Percentiles rank a stretch among this genome's conserved stretches.
Evolutionary conservation across 2,113 vertebrate genomes (phyloP).

Genomic region (Rattus rattus): DNA sequence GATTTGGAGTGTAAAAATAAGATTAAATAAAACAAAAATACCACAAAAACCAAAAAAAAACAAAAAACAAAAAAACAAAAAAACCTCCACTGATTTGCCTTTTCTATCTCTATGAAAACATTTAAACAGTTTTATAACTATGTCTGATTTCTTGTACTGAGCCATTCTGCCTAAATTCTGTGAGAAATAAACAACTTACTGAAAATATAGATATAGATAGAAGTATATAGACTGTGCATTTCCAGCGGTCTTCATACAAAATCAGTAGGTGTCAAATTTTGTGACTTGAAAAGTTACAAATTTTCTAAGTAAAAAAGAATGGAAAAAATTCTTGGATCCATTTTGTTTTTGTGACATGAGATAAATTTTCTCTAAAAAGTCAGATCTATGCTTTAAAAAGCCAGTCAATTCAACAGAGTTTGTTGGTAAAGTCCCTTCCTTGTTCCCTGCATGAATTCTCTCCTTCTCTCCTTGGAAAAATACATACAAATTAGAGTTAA

Average conservation of each 20-base stretch:
- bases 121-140: constrained; percentile 33
- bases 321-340: too few relatives aligned
- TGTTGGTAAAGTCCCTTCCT: too few relatives aligned
- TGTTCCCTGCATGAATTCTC: too few relatives aligned
- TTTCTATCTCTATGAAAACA: constrained; percentile 55
- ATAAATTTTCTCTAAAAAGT: too few relatives aligned
- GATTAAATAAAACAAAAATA: too few relatives aligned
- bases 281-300: constrained; percentile 56
- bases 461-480: too few relatives aligned
- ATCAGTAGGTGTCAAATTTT: constrained; percentile 13
- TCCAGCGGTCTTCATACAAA: constrained; percentile 48
- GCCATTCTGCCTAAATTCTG: constrained; percentile 27
- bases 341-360: too few relatives aligned
- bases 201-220: neutral
- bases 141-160: constrained; percentile 62
- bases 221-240: constrained; percentile 21
- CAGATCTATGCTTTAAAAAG: too few relatives aligned
- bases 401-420: too few relatives aligned
- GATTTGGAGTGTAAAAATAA: too few relatives aligned
- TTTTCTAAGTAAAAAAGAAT: neutral
- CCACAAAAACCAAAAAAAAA: neutral
- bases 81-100: neutral
- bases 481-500: too few relatives aligned
- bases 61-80: neutral
- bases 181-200: neutral